Evolutionary conservation across 2,113 vertebrate species (phyloP).

Genomic region (Calidris pygmaea): DNA sequence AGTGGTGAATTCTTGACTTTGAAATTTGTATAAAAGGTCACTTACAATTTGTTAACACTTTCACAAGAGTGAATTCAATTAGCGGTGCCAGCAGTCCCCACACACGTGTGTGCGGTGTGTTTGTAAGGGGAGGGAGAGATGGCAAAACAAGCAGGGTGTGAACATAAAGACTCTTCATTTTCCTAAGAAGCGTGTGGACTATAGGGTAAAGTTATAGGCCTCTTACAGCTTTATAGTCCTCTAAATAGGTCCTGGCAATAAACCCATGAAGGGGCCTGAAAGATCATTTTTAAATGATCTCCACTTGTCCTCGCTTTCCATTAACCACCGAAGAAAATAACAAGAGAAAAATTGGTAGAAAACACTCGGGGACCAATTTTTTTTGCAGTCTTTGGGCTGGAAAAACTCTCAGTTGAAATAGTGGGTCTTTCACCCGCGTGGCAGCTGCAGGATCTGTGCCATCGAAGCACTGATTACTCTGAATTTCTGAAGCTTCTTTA

Average conservation of each 20-base stretch:
- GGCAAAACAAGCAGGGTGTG: not conserved
- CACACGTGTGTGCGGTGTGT: not conserved
- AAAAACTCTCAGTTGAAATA: not conserved
- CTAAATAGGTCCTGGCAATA: slow-evolving; percentile 16
- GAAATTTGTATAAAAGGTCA: slow-evolving; percentile 63
- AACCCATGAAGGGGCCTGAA: slow-evolving; percentile 19
- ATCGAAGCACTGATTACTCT: not conserved
- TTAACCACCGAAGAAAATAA: slow-evolving; percentile 49
- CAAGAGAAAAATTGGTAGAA: slow-evolving; percentile 13
- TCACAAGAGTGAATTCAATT: slow-evolving; percentile 70
- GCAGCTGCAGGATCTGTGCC: not conserved
- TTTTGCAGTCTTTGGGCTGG: not conserved
- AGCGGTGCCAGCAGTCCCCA: not conserved
- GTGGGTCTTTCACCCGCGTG: not conserved
- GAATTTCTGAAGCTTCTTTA: slow-evolving; percentile 28
- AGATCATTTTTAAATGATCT: slow-evolving; percentile 62
- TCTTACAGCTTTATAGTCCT: slow-evolving; percentile 13
- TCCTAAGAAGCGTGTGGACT: not conserved
- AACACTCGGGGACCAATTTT: slow-evolving; percentile 51
- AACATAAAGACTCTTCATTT: not conserved
- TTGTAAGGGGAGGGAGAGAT: not conserved
- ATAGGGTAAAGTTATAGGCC: not conserved
- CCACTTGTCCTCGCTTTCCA: slow-evolving; percentile 58
- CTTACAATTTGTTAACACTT: slow-evolving; percentile 68
- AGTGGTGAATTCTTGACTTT: slow-evolving; percentile 40